A percentile compares a stretch with the other conserved stretches of the same genome.
Conservation (phyloP, 2,888 invertebrate species). For the Mamestra brassicae region DNA sequence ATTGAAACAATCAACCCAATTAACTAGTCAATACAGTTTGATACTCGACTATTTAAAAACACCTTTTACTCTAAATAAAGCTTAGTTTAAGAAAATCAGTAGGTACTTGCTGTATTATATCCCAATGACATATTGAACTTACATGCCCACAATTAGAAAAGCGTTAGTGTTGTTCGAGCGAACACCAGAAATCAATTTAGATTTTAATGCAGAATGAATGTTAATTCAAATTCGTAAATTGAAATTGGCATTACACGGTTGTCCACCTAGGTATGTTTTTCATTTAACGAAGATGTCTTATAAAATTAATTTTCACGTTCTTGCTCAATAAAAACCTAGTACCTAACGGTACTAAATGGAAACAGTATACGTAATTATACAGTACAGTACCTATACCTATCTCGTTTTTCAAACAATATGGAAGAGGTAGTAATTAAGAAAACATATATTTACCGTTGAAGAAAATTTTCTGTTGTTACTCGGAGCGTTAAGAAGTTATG, state of each 20-base stretch:
- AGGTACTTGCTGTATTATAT: not conserved
- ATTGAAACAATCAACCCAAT: not conserved
- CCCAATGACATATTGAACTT: not conserved
- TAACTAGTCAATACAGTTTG: not conserved
- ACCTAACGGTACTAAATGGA: slow-evolving; percentile 55
- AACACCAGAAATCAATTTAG: slow-evolving; percentile 57
- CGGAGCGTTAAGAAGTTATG: slow-evolving; percentile 10
- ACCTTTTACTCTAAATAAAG: not conserved
- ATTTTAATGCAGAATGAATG: slow-evolving; percentile 51
- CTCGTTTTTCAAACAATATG: slow-evolving; percentile 43
- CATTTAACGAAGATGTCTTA: slow-evolving; percentile 56
- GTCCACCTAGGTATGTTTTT: slow-evolving; percentile 48
- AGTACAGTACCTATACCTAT: slow-evolving; percentile 24
- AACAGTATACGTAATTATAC: slow-evolving; percentile 51
- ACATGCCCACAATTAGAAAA: slow-evolving; percentile 21
- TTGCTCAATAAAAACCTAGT: slow-evolving; percentile 51
- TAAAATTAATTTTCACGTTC: slow-evolving; percentile 56
- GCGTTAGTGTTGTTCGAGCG: slow-evolving; percentile 18
- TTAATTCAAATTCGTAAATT: slow-evolving; percentile 53
- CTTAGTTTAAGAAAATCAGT: not conserved
- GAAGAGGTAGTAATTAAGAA: slow-evolving; percentile 54
- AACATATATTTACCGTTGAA: slow-evolving; percentile 47
- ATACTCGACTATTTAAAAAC: not conserved
- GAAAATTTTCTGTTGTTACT: slow-evolving; percentile 27
- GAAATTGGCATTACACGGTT: slow-evolving; percentile 59